Evolutionary conservation across 2,888 invertebrate genomes (phyloP).

Genomic region (Drosophila parthenogenetica): DNA sequence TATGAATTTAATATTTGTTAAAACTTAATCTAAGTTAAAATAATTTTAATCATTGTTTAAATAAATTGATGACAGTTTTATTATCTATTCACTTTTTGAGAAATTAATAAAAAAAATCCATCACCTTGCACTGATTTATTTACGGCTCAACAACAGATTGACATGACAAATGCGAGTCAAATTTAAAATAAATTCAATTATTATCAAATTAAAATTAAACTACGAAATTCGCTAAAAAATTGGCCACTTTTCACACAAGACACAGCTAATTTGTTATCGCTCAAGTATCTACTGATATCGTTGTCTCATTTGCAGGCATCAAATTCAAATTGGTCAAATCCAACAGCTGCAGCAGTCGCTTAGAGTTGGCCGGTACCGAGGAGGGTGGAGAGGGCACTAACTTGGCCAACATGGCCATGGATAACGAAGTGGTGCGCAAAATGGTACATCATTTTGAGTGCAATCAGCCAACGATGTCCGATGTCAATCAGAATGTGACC

Average conservation of each 20-base stretch:
- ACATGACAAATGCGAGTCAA: no score
- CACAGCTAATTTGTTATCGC: neutral
- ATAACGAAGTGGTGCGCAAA: constrained; percentile 83
- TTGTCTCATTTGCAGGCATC: constrained; percentile 86
- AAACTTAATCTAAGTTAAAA: no score
- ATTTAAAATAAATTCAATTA: no score
- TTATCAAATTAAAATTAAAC: no score
- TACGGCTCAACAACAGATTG: no score
- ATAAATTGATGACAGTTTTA: no score
- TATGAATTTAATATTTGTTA: no score
- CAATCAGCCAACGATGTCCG: constrained; percentile 50
- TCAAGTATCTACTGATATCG: neutral
- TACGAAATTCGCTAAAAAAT: neutral
- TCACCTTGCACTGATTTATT: no score
- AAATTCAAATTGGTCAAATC: constrained; percentile 94
- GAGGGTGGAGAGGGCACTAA: constrained; percentile 18
- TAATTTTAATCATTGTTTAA: no score
- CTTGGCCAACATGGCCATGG: constrained; percentile 48
- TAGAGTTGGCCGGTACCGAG: constrained; percentile 90
- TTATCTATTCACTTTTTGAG: no score
- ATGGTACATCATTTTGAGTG: constrained; percentile 84
- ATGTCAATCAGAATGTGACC: constrained; percentile 76
- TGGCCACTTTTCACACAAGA: neutral
- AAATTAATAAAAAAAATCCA: no score
- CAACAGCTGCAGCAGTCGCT: constrained; percentile 93